These are phyloP conservation scores for Daphoenositta chrysoptera DNA, from an alignment of 2,113 vertebrate genomes.

Conservation along the genomic window DNA sequence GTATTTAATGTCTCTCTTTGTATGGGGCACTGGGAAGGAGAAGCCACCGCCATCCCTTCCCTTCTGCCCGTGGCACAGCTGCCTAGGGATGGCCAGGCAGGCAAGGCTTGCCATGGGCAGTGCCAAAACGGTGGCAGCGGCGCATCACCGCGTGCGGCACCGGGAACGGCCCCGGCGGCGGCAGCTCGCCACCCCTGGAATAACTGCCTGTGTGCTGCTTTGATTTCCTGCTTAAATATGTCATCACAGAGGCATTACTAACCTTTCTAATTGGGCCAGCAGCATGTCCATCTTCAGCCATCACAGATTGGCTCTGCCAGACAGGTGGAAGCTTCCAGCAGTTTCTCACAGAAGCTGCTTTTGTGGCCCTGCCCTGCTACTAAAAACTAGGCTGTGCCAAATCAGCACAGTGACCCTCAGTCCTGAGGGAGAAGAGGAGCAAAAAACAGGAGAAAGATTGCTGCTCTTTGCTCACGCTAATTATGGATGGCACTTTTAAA, in stretches of 20 bases:
- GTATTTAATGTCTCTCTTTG: not conserved
- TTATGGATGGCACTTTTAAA: not conserved
- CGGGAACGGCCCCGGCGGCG: fast-evolving
- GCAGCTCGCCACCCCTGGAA: not conserved
- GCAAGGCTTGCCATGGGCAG: fast-evolving
- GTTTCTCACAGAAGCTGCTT: not conserved
- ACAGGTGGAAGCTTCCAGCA: not conserved
- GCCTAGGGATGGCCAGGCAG: not conserved
- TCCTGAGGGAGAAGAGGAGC: not conserved
- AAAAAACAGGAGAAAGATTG: not conserved
- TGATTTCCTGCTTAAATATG: not conserved
- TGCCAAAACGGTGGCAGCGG: fast-evolving
- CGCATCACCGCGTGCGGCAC: fast-evolving
- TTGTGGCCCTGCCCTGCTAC: not conserved
- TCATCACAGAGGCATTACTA: not conserved
- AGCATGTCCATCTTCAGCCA: not conserved
- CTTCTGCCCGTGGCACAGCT: not conserved
- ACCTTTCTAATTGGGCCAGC: not conserved
- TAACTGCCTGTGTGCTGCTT: not conserved
- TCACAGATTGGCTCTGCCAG: not conserved
- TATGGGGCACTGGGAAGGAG: not conserved
- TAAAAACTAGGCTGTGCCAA: not conserved
- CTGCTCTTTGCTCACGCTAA: not conserved
- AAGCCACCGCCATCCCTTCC: not conserved
- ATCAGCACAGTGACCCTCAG: not conserved